Conservation (phyloP, 2,888 invertebrate species). For the Drosophila robusta region DNA sequence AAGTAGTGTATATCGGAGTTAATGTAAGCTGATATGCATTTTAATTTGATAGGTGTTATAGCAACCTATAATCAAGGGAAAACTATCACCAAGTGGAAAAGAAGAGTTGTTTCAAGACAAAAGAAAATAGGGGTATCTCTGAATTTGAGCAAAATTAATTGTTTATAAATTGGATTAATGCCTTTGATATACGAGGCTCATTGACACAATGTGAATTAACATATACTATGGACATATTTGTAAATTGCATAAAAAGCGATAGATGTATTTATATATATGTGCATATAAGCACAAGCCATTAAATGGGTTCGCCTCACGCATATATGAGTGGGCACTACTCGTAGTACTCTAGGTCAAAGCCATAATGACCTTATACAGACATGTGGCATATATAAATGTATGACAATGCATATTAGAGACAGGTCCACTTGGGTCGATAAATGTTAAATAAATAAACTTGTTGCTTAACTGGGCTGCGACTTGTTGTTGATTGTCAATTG, state of each 20-base stretch:
- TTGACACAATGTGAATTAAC: conserved; percentile 1
- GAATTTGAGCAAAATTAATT: neutral
- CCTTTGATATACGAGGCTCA: neutral
- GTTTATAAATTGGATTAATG: conserved; percentile 16
- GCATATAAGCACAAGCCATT: neutral
- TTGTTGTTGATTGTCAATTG: conserved; percentile 11
- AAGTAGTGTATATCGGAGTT: neutral
- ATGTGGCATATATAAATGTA: conserved; percentile 10
- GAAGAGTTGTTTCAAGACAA: no score
- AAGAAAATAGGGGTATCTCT: neutral
- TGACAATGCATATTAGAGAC: conserved; percentile 37
- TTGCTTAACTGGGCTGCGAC: conserved; percentile 38
- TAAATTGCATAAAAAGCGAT: conserved; percentile 10
- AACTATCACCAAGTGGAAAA: no score
- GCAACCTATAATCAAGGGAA: no score
- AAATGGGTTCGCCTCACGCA: conserved; percentile 25
- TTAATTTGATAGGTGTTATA: neutral
- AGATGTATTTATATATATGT: conserved; percentile 14
- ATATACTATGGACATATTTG: conserved; percentile 2
- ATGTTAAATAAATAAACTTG: conserved; percentile 63
- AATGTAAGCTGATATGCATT: neutral
- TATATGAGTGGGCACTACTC: neutral
- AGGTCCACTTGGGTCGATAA: conserved; percentile 46
- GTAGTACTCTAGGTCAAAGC: conserved; percentile 14
- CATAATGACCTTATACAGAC: conserved; percentile 32